phyloP scores from a whole-genome alignment of 2,113 vertebrate species.

The Prionailurus bengalensis region DNA sequence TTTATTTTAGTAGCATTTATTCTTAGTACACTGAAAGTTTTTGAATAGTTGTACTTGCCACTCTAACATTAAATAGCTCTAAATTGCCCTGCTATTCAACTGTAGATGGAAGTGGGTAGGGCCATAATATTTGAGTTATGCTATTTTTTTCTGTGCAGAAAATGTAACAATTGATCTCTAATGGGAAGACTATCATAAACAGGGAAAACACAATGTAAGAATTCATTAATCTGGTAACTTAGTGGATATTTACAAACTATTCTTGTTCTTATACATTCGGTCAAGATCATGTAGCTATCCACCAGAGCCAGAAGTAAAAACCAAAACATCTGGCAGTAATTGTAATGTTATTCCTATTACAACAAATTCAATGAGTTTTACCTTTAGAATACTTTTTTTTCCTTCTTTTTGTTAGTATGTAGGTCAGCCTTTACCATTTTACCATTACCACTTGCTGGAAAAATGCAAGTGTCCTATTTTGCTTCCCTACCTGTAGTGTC shows the following conservation, averaged over 20 bases:
- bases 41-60: conserved; percentile 41
- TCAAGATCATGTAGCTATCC: background rate
- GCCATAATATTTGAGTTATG: conserved; percentile 14
- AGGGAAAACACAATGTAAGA: background rate
- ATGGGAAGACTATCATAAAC: background rate
- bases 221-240: background rate
- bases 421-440: background rate
- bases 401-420: background rate
- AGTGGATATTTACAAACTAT: background rate
- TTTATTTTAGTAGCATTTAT: conserved; percentile 71
- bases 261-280: background rate
- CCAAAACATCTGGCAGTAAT: background rate
- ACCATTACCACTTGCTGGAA: background rate
- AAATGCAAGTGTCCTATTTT: background rate
- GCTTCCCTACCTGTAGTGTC: background rate
- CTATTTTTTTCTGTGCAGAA: conserved; percentile 39
- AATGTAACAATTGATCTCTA: conserved; percentile 31
- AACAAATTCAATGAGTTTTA: conserved; percentile 11
- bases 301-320: background rate
- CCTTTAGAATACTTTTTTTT: background rate
- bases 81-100: background rate
- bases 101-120: background rate
- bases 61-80: conserved; percentile 31
- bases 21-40: conserved; percentile 57
- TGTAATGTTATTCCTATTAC: background rate